Evolutionary conservation across 2,113 vertebrate species (phyloP).

Genomic region (Apaloderma vittatum): DNA sequence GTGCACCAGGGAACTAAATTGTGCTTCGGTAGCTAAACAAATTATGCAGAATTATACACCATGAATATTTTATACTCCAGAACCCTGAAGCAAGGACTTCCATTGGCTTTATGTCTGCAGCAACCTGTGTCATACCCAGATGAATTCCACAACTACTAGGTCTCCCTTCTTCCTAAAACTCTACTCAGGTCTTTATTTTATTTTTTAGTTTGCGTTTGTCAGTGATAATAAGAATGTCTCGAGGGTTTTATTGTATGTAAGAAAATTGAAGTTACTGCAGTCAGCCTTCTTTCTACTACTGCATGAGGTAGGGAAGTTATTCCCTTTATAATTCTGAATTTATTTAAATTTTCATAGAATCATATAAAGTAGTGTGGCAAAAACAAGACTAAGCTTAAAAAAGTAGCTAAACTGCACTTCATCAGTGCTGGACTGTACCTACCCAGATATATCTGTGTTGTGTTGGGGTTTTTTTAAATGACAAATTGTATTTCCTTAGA

Average conservation of each 20-base stretch:
- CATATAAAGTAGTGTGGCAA: background rate
- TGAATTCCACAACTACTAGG: constrained; percentile 67
- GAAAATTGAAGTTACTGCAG: constrained; percentile 19
- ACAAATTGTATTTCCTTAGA: background rate
- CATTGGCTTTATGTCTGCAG: constrained; percentile 72
- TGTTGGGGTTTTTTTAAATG: background rate
- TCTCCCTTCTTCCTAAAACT: constrained; percentile 57
- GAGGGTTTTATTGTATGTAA: constrained; percentile 42
- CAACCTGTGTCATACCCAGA: constrained; percentile 65
- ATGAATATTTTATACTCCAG: constrained; percentile 82
- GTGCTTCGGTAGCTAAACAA: constrained; percentile 80
- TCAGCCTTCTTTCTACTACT: constrained; percentile 16
- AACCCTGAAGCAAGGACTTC: constrained; percentile 78
- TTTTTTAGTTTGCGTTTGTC: constrained; percentile 40
- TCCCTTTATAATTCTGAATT: constrained; percentile 13
- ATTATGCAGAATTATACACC: constrained; percentile 82
- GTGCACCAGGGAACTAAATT: constrained; percentile 76
- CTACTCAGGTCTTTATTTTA: constrained; percentile 35
- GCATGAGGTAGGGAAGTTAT: background rate
- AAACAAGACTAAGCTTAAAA: background rate
- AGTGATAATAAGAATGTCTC: constrained; percentile 46
- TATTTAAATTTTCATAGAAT: constrained; percentile 29
- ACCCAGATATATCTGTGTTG: background rate
- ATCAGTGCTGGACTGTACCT: background rate
- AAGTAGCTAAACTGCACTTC: background rate